Evolutionary conservation across 2,113 vertebrate genomes (phyloP).

Genomic region (Zapus hudsonius): DNA sequence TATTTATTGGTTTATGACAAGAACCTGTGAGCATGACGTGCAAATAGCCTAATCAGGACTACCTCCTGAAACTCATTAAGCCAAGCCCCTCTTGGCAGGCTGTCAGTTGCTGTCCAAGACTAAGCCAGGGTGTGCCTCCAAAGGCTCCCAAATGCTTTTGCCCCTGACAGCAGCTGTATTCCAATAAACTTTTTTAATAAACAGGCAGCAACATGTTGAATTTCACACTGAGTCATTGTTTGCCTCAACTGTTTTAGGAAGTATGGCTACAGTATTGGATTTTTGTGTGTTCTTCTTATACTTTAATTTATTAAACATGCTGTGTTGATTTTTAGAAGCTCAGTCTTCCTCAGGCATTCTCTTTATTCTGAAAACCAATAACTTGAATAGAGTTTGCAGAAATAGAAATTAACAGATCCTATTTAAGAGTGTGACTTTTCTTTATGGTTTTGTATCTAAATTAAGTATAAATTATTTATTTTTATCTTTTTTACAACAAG

Average conservation of each 20-base stretch:
- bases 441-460: constrained; percentile 11
- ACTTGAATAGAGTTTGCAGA: constrained; percentile 29
- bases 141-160: too few relatives aligned
- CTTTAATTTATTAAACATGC: constrained; percentile 30
- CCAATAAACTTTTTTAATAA: not conserved
- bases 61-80: too few relatives aligned
- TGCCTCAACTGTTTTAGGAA: constrained; percentile 9
- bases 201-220: not conserved
- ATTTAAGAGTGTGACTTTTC: constrained; percentile 11
- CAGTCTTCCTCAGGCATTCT: not conserved
- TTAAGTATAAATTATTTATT: constrained; percentile 31
- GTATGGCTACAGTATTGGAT: not conserved
- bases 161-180: too few relatives aligned
- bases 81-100: too few relatives aligned
- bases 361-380: not conserved
- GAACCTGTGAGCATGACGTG: too few relatives aligned
- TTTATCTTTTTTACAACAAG: not conserved
- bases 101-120: too few relatives aligned
- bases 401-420: constrained; percentile 42
- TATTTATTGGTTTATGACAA: too few relatives aligned
- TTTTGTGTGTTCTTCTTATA: not conserved
- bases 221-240: constrained; percentile 23
- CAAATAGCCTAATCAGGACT: too few relatives aligned
- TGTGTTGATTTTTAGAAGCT: constrained; percentile 34
- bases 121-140: too few relatives aligned